A percentile compares a stretch with the other conserved stretches of the same genome.
Evolutionary conservation across 2,113 vertebrate genomes (phyloP).

Genomic region (Zeus faber): DNA sequence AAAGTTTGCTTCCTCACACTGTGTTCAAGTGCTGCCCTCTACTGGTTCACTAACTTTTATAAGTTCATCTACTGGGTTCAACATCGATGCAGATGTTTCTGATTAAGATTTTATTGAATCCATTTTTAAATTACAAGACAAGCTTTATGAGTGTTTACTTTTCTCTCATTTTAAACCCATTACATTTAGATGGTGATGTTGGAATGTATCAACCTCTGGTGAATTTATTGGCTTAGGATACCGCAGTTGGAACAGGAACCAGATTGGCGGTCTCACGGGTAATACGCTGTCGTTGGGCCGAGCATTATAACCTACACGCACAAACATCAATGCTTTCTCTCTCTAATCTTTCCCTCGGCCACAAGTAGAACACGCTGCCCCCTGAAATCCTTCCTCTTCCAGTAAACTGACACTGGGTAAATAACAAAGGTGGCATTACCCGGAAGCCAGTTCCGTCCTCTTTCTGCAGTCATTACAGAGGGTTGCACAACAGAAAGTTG

Average conservation of each 20-base stretch:
- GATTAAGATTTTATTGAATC: not conserved
- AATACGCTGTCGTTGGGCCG: no score
- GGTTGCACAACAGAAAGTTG: slow-evolving; percentile 5
- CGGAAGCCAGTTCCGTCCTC: not conserved
- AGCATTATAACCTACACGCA: no score
- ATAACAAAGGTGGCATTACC: not conserved
- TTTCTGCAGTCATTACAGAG: not conserved
- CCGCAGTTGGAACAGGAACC: no score
- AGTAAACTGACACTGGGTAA: not conserved
- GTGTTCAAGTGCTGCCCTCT: slow-evolving; percentile 45
- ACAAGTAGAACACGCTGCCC: not conserved
- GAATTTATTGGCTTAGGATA: no score
- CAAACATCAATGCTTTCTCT: not conserved
- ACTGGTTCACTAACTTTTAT: slow-evolving; percentile 18
- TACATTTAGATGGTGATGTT: not conserved
- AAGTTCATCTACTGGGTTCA: no score
- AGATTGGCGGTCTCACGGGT: no score
- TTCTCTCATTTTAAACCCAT: no score
- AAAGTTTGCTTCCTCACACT: not conserved
- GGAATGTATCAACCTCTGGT: no score
- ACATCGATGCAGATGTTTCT: slow-evolving; percentile 28
- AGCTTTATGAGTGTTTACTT: no score
- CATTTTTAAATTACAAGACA: no score
- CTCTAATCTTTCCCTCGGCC: not conserved
- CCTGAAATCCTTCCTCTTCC: not conserved